phyloP scores from a whole-genome alignment of 2,888 invertebrate species.

The Drosophila formosana region DNA sequence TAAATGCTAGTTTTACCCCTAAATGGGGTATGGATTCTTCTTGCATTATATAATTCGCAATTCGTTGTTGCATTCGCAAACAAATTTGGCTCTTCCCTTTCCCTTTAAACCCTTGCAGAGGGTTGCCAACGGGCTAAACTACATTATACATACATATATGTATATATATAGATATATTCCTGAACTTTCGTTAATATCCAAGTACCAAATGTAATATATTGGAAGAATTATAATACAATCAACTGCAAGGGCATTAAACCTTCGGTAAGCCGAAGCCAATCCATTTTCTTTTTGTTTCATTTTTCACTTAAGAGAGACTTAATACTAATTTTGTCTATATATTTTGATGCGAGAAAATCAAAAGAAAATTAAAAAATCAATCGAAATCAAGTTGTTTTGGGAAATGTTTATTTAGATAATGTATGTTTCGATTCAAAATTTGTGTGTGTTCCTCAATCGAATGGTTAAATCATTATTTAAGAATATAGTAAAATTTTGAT shows the following conservation, averaged over 20 bases:
- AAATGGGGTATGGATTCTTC: conserved; percentile 12
- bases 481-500: conserved; percentile 39
- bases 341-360: not conserved
- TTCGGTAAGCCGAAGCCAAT: conserved; percentile 10
- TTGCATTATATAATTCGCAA: conserved; percentile 13
- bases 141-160: not conserved
- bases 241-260: conserved; percentile 8
- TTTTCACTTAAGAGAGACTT: conserved; percentile 8
- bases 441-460: conserved; percentile 19
- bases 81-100: conserved; percentile 21
- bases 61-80: conserved; percentile 38
- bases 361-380: conserved; percentile 50
- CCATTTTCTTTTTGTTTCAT: not conserved
- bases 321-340: not conserved
- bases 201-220: not conserved
- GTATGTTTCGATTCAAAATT: conserved; percentile 24
- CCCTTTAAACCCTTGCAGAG: not conserved
- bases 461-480: conserved; percentile 14
- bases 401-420: conserved; percentile 52
- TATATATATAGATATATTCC: not conserved
- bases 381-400: conserved; percentile 30
- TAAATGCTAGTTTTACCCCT: conserved; percentile 21
- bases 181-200: conserved; percentile 2
- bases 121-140: not conserved
- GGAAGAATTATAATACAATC: not conserved